phyloP scores from a whole-genome alignment of 2,113 vertebrate species.

The Oncorhynchus mykiss region DNA sequence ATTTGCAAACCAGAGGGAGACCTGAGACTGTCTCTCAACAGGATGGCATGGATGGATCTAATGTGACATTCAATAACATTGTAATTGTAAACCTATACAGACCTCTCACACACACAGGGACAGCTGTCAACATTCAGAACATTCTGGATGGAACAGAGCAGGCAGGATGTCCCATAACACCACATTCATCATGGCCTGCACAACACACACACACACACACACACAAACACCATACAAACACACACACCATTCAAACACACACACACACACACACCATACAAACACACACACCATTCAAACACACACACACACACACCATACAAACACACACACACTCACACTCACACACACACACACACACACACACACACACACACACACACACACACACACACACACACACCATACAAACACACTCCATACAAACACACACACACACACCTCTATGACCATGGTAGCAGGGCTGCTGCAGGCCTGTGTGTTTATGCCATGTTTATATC shows the following conservation, averaged over 20 bases:
- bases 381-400: constrained; percentile 25
- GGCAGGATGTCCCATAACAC: constrained; percentile 1
- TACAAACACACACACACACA: constrained; percentile 1
- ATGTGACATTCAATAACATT: too few species aligned
- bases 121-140: too few species aligned
- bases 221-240: background rate
- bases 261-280: constrained; percentile 1
- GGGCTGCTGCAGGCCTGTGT: constrained; percentile 35
- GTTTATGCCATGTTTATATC: constrained; percentile 58
- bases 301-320: constrained; percentile 16
- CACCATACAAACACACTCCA: too few species aligned
- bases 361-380: constrained; percentile 7
- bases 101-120: background rate
- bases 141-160: too few species aligned
- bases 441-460: constrained; percentile 35
- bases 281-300: constrained; percentile 11
- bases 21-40: too few species aligned
- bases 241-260: background rate
- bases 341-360: constrained; percentile 21
- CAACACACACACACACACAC: constrained; percentile 9
- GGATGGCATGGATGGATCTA: too few species aligned
- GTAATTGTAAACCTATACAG: too few species aligned
- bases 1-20: background rate
- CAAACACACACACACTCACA: background rate
- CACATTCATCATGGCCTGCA: background rate